phyloP scores from a whole-genome alignment of 2,888 invertebrate species.

The Eulithis testata region DNA sequence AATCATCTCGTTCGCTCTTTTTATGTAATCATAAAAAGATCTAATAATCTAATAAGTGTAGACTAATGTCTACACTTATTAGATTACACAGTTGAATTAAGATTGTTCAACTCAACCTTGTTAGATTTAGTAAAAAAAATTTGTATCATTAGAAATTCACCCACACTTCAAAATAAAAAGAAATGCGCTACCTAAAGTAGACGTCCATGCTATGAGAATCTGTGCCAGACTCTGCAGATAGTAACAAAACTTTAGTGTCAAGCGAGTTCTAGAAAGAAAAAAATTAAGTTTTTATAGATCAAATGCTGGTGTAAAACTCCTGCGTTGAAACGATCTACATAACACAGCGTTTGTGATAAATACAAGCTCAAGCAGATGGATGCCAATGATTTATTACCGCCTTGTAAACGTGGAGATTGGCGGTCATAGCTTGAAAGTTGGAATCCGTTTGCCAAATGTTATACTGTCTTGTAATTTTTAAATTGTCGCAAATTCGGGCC shows the following conservation, averaged over 20 bases:
- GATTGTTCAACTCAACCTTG: no score
- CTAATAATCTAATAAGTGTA: no score
- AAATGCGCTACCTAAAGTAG: no score
- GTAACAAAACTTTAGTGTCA: conserved; percentile 6
- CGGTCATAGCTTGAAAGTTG: conserved; percentile 43
- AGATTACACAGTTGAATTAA: no score
- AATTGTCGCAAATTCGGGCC: no score
- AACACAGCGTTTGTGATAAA: conserved; percentile 37
- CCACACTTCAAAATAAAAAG: no score
- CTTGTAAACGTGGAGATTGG: conserved; percentile 49
- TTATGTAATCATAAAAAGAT: no score
- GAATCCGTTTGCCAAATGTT: conserved; percentile 9
- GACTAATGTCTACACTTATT: no score
- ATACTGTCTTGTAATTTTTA: no score
- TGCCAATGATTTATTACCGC: conserved; percentile 61
- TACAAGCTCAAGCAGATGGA: conserved; percentile 67
- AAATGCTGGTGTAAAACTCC: conserved; percentile 57
- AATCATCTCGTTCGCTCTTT: conserved; percentile 22
- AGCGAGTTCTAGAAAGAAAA: conserved; percentile 25
- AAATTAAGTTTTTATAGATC: conserved; percentile 49
- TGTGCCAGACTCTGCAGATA: not conserved
- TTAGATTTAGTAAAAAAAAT: no score
- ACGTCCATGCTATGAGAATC: not conserved
- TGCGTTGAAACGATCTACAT: conserved; percentile 40
- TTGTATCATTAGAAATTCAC: no score